Base-by-base conservation (phyloP, 2,888 invertebrate genomes). In the Blastobasis lacticolella region DNA sequence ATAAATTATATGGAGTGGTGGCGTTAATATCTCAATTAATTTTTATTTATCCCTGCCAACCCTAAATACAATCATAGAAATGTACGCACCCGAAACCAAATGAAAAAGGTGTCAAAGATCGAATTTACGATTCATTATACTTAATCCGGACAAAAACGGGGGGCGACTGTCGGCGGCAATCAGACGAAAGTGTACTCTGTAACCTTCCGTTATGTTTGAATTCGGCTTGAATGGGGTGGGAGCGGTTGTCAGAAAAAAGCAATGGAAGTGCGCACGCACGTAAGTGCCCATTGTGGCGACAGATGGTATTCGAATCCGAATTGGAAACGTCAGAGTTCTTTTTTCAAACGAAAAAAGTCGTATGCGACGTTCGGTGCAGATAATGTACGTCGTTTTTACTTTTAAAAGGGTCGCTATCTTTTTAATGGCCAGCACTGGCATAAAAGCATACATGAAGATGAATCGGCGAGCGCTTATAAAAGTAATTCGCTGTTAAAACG, bases 71-170 rank as follows among this genome's bases (percentile, higher is more conserved):
- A 76, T 80, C 73, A 78, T 73, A 80, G 78, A 83, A 84, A 82
- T 79, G 67, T 64, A 71, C 68, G 69, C 78, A 78, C 75, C 79
- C 75, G 74, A 77, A 77, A 75, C 78, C 77, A 83, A 87, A 86
- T 85, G 84, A 83, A 85, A 88, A 85, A 88, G 87, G 88, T 88
- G 88, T 86, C 86, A 87, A 86, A 88, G 87, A 87, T 88, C 86
- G 84, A 86, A 88, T 88, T 88, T 87, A 86, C 87, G 84, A 86
- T 84, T 87, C 87, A 87, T 87, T 87, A 87, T 86, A 81, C 81
- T 79, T 86, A 88, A 88, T 87, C 87, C 86, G 69, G 64, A 77
- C 75, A 73, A 78, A 81, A 79, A 75, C 74, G 73, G 78, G 85
- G 84, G 78, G 62, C 69, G 60, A 51, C 53, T 55, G 48, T 46